Base-by-base conservation (phyloP, 2,797 vertebrate species). In the Centroberyx gerrardi region DNA sequence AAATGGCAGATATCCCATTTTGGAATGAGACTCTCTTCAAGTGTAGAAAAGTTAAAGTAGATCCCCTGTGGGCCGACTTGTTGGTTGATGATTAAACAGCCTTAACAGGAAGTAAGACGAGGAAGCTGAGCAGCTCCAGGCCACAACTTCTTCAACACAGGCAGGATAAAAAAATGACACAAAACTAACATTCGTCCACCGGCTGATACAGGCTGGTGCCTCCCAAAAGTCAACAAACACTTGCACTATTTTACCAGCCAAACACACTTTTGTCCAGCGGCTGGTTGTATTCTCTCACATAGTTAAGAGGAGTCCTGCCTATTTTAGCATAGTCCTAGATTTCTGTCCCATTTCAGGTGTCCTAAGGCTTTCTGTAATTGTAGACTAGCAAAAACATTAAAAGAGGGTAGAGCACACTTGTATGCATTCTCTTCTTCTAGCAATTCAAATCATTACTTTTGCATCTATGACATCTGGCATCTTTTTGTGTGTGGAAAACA, bases 321-420 rank as follows among this genome's bases (percentile, higher is more conserved):
- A 44, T 72, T 82, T 76, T 31, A 17, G 66, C 58, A 52, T 29
- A 68, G 70, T 31, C 80, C 77, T 68, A 72, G 5, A 84, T 81
- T 68, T 54, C 36, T 75, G 82, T 68, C 72, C 74, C 54, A 74
- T 53, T 84, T 86, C 64, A 66, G 51, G 29, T 74, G 33, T 15
- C 53, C 60, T 0, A 48, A 54, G 63, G 31, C 28, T 54, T 51
- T 48, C 59, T 66, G 40, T 7, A 36, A 10, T 28, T 55, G 0
- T 2, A 62, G 8, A 62, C 7, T 0, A 7, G 18, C 3, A 1
- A 64, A 14, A 8, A 13, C 0, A 38, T 66, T 2, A 9, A 44
- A 7, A 38, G 28, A 71, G 2, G 22, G 15, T 14, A 31, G 8
- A 10, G 18, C 48, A 8, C 8, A 36, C 33, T 36, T 8, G 8